Evolutionary conservation across 2,888 invertebrate species (phyloP), one percentile per base, ranked within the genome.

Genomic region (Falcaria lacertinaria): DNA sequence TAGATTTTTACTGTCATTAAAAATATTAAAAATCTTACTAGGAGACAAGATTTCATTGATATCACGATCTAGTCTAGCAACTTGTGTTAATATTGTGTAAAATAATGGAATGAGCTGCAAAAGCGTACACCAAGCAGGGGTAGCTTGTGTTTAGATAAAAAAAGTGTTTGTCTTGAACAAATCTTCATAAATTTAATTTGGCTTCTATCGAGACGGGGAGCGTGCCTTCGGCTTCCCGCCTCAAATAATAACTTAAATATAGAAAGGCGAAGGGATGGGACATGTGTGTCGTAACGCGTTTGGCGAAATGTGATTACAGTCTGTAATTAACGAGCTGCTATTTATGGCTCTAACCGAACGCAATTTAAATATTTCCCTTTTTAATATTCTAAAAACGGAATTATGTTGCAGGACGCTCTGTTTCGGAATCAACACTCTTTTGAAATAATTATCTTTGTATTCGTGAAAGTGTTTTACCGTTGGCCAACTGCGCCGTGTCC

Each of bases 221-320:
- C 82, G 80, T 80, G 82, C 76, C 74, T 57, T 52, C 57, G 72
- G 60, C 80, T 79, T 80, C 37, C 82, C 80, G 80, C 75, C 74
- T 80, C 48, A 80, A 80, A 83, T 82, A 83, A 78, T 80, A 80
- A 37, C 85, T 85, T 86, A 87, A 82, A 84, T 84, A 67, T 89
- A 86, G 88, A 88, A 87, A 82, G 54, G 84, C 86, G 83, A 88
- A 88, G 88, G 88, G 88, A 89, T 88, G 87, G 81, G 86, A 85
- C 88, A 88, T 84, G 79, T 88, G 87, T 84, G 83, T 81, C 74
- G 85, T 84, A 86, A 88, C 85, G 85, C 76, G 74, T 87, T 86
- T 89, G 88, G 88, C 88, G 88, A 89, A 89, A 88, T 88, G 88
- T 85, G 88, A 89, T 89, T 89, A 87, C 83, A 77, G 77, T 78